Conservation (phyloP, 1,140 invertebrate species). For the Zaprionus inermis region DNA sequence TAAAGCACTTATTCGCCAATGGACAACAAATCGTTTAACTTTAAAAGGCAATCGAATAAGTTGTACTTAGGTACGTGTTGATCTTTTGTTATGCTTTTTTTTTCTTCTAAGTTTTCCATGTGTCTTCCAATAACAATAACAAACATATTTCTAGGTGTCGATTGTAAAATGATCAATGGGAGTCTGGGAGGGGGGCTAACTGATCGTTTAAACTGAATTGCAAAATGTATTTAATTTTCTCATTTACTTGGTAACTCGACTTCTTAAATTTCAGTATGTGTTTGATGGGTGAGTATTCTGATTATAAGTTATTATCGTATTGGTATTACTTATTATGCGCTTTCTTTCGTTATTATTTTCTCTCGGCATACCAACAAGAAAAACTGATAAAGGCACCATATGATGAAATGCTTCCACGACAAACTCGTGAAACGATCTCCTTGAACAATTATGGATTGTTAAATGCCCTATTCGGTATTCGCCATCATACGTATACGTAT, state of each 20-base stretch:
- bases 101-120: slow-evolving; percentile 1
- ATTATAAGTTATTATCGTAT: slow-evolving; percentile 22
- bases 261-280: slow-evolving; percentile 28
- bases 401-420: slow-evolving; percentile 77
- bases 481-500: slow-evolving; percentile 22
- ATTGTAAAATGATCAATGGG: slow-evolving; percentile 3
- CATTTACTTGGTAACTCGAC: background rate
- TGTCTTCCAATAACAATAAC: slow-evolving; percentile 39
- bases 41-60: slow-evolving; percentile 47
- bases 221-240: background rate
- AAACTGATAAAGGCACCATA: slow-evolving; percentile 81
- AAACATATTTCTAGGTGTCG: slow-evolving; percentile 29
- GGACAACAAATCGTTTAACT: slow-evolving; percentile 37
- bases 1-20: slow-evolving; percentile 38
- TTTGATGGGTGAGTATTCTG: slow-evolving; percentile 14
- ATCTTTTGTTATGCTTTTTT: slow-evolving; percentile 11
- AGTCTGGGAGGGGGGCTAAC: background rate
- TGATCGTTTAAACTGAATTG: background rate
- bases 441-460: slow-evolving; percentile 37
- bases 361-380: slow-evolving; percentile 65
- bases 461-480: slow-evolving; percentile 37
- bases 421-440: slow-evolving; percentile 29
- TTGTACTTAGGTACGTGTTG: slow-evolving; percentile 36
- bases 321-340: slow-evolving; percentile 2
- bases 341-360: slow-evolving; percentile 16